Percentiles rank a stretch among this genome's conserved stretches.
phyloP scores from a whole-genome alignment of 1,140 invertebrate genomes.

The Dryas iulia region DNA sequence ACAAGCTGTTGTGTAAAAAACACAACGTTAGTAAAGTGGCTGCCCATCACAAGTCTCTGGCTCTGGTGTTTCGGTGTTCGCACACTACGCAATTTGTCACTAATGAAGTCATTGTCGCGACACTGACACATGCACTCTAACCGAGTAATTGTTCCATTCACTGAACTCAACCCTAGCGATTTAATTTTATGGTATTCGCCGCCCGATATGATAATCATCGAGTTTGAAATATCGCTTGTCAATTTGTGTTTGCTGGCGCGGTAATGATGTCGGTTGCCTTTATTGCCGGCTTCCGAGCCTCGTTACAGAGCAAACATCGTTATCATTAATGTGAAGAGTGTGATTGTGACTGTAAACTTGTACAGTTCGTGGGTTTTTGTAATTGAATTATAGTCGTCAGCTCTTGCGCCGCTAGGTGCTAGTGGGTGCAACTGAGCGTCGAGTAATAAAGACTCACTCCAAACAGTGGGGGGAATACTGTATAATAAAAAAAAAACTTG shows the following conservation, averaged over 20 bases:
- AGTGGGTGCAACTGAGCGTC: slow-evolving; percentile 9
- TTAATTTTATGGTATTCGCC: slow-evolving; percentile 60
- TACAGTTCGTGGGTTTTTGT: slow-evolving; percentile 33
- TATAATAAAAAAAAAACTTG: slow-evolving; percentile 11
- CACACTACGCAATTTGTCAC: slow-evolving; percentile 49
- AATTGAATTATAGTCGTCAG: slow-evolving; percentile 41
- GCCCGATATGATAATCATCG: slow-evolving; percentile 60
- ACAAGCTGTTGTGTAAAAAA: slow-evolving; percentile 17
- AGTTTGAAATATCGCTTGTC: slow-evolving; percentile 63
- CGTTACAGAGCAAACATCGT: slow-evolving; percentile 50
- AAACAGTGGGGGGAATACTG: slow-evolving; percentile 25
- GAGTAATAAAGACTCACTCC: slow-evolving; percentile 24
- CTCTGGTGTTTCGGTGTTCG: slow-evolving; percentile 19
- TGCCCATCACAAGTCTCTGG: slow-evolving; percentile 35
- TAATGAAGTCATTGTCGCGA: slow-evolving; percentile 64
- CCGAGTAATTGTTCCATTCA: slow-evolving; percentile 58
- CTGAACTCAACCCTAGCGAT: slow-evolving; percentile 55
- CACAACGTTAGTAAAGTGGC: slow-evolving; percentile 26
- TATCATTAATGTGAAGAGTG: slow-evolving; percentile 48
- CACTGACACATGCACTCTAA: slow-evolving; percentile 49
- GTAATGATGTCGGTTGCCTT: slow-evolving; percentile 54
- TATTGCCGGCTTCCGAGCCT: slow-evolving; percentile 57
- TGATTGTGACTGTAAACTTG: slow-evolving; percentile 42
- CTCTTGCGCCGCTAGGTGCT: slow-evolving; percentile 21
- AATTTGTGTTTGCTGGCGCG: slow-evolving; percentile 56